Evolutionary conservation across 2,113 vertebrate species (phyloP), one percentile per base, ranked within the genome.

Genomic region (Phyllostomus discolor): DNA sequence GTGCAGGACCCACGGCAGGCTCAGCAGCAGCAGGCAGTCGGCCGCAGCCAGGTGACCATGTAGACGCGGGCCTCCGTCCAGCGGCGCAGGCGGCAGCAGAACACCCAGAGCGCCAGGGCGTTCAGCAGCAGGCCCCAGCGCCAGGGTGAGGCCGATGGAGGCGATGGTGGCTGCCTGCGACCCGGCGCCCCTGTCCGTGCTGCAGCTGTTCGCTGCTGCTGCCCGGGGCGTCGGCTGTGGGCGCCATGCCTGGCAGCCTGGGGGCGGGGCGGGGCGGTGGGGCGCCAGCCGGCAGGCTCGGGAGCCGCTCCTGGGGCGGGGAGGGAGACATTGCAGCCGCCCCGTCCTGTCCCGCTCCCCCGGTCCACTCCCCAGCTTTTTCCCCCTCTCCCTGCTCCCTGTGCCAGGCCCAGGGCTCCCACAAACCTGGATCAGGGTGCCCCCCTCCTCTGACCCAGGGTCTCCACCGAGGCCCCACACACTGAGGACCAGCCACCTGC

Each of bases 41-140:
- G 98, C 98, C 0, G 98, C 2, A 0, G 98, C 95, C 84, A 99
- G 98, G 93, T 99, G 95, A 96, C 98, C 98, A 98, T 98, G 94
- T 98, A 99, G 72, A 99, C 88, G 15, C 97, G 97, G 43, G 98
- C 98, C 96, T 99, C 98, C 0, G 97, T 99, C 98, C 98, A 98
- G 6, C 2, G 35, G 97, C 52, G 97, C 95, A 98, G 50, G 66
- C 84, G 98, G 90, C 81, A 97, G 94, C 96, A 98, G 97, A 99
- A 98, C 24, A 98, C 96, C 98, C 98, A 98, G 82, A 99, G 84
- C 1, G 98, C 98, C 57, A 97, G 17, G 0, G 19, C 0, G 0
- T 98, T 99, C 73, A 99, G 31, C 2, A 46, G 91, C 43, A 93
- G 80, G 35, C 73, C 73, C 81, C 73, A 48, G 54, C 1, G 10